These are phyloP conservation scores for Notarius lentiginosus DNA, from an alignment of 2,113 vertebrate species.

Conservation along the genomic window DNA sequence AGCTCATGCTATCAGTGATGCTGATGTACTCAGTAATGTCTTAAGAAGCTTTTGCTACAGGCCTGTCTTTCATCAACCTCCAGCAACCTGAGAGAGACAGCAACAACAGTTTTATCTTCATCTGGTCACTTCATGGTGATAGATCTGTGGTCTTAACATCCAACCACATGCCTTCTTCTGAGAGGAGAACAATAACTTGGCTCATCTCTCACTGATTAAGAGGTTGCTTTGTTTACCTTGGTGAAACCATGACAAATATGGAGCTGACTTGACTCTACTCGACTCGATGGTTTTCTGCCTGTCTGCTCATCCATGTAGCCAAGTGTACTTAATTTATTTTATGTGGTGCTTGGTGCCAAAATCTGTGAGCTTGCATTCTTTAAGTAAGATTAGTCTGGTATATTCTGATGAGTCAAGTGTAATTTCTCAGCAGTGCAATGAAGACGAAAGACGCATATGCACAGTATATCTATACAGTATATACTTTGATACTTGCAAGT, in stretches of 20 bases:
- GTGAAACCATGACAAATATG: slow-evolving; percentile 15
- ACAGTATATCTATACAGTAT: too few species aligned
- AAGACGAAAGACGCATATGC: not conserved
- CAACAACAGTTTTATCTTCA: slow-evolving; percentile 25
- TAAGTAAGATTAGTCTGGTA: not conserved
- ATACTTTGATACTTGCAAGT: too few species aligned
- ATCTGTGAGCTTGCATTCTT: slow-evolving; percentile 1
- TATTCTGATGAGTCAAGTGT: not conserved
- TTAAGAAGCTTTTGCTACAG: not conserved
- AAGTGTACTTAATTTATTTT: not conserved
- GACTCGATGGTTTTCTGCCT: not conserved
- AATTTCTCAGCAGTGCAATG: not conserved
- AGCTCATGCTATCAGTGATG: not conserved
- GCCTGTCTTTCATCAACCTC: not conserved
- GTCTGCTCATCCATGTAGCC: not conserved
- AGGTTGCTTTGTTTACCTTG: slow-evolving; percentile 16
- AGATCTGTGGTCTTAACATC: not conserved
- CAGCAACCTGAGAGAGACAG: not conserved
- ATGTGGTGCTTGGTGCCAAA: not conserved
- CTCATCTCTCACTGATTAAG: slow-evolving; percentile 14
- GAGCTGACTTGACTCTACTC: not conserved
- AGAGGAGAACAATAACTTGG: slow-evolving; percentile 22
- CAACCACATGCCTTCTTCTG: not conserved
- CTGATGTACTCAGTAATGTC: not conserved
- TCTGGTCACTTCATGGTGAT: slow-evolving; percentile 27